These are phyloP conservation scores for Anarhynchus alexandrinus DNA, from an alignment of 2,113 vertebrate species.

Conservation along the genomic window DNA sequence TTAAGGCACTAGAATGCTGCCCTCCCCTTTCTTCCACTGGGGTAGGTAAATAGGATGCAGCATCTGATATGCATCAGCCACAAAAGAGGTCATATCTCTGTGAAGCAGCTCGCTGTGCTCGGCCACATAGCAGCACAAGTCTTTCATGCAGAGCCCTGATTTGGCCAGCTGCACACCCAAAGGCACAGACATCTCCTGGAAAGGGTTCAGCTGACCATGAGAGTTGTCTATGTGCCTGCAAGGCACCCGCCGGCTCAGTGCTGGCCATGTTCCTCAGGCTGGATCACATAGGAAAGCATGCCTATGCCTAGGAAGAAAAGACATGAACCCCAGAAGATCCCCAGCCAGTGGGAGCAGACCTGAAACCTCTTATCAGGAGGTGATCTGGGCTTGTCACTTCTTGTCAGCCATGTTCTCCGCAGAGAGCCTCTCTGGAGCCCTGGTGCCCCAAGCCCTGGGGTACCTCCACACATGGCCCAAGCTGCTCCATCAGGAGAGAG, in stretches of 20 bases:
- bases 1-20: background rate
- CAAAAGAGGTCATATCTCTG: background rate
- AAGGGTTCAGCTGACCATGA: background rate
- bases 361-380: background rate
- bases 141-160: background rate
- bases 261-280: background rate
- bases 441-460: background rate
- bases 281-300: accelerated
- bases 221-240: background rate
- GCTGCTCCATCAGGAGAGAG: background rate
- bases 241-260: accelerated
- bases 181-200: background rate
- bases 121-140: background rate
- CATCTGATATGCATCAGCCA: background rate
- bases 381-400: background rate
- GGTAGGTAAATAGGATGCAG: background rate
- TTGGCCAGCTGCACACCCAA: background rate
- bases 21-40: background rate
- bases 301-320: background rate
- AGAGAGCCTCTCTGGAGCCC: background rate
- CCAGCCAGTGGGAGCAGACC: background rate
- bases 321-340: background rate
- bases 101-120: background rate
- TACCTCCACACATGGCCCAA: background rate
- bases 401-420: background rate